These are phyloP conservation scores for Eublepharis macularius DNA, from an alignment of 2,113 vertebrate genomes.

Conservation along the genomic window DNA sequence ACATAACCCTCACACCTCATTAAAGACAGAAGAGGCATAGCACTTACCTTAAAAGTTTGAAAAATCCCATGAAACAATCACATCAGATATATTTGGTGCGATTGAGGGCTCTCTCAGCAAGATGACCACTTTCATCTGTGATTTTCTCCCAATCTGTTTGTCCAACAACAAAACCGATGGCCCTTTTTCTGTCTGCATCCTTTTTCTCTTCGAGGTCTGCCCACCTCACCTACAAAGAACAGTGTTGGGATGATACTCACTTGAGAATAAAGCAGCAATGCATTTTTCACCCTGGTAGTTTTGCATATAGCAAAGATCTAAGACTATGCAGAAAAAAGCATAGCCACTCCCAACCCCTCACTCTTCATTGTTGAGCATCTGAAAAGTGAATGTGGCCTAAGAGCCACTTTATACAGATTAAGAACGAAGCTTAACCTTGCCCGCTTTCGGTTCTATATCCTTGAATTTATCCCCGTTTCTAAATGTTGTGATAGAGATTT, in stretches of 20 bases:
- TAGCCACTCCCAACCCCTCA: background rate
- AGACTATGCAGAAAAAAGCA: background rate
- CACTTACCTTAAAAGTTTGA: constrained; percentile 78
- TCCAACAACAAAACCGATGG: constrained; percentile 98
- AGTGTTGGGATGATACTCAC: constrained; percentile 48
- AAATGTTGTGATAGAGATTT: background rate
- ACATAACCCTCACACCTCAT: background rate
- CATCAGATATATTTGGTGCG: constrained; percentile 98
- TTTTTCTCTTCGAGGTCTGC: constrained; percentile 98
- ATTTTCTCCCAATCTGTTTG: constrained; percentile 99
- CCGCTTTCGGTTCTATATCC: constrained; percentile 5
- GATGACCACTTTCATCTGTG: constrained; percentile 95
- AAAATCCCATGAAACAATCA: constrained; percentile 67
- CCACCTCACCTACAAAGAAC: constrained; percentile 91
- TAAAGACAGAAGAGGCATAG: background rate
- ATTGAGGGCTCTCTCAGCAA: constrained; percentile 97
- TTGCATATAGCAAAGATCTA: background rate
- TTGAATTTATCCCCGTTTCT: constrained; percentile 16
- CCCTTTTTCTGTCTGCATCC: constrained; percentile 95
- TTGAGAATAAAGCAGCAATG: constrained; percentile 29
- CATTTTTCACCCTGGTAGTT: constrained; percentile 2
- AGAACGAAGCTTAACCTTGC: constrained; percentile 9
- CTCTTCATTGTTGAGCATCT: background rate
- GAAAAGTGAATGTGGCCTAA: background rate
- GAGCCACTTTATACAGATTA: background rate